Evolutionary conservation across 1,140 invertebrate species (phyloP).

Genomic region (Cherax destructor): DNA sequence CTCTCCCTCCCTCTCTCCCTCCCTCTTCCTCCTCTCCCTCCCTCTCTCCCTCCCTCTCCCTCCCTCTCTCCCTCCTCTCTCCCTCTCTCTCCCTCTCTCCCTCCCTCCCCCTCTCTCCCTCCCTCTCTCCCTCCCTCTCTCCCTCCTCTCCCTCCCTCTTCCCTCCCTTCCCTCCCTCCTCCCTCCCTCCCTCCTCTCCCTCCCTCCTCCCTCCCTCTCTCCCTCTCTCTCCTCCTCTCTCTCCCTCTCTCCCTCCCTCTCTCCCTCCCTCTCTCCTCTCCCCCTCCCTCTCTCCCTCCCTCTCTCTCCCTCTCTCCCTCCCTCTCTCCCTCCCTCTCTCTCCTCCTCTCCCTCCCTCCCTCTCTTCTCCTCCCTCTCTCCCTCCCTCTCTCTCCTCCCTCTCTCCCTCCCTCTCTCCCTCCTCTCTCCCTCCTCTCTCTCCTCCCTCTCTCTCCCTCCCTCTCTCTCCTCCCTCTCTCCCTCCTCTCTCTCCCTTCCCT

Average conservation of each 20-base stretch:
- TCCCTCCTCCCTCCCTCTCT: neutral
- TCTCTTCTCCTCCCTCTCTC: conserved; percentile 1
- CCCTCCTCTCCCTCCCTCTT: neutral
- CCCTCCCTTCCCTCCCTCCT: neutral
- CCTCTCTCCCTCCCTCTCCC: neutral
- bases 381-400: neutral
- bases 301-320: conserved; percentile 6
- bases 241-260: neutral
- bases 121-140: conserved; percentile 8
- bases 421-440: neutral
- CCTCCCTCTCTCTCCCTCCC: neutral
- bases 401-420: neutral
- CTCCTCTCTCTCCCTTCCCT: conserved; percentile 8
- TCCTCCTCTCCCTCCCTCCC: neutral
- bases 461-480: conserved; percentile 20
- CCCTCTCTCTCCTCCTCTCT: neutral
- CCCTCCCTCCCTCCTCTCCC: neutral
- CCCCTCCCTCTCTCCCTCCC: neutral
- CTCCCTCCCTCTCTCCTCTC: neutral
- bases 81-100: conserved; percentile 11
- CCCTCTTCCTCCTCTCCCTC: neutral
- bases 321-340: conserved; percentile 9
- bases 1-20: neutral
- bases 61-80: neutral
- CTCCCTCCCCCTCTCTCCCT: conserved; percentile 18